Base-by-base conservation (phyloP, 2,797 vertebrate genomes). In the Poecile montanus region DNA sequence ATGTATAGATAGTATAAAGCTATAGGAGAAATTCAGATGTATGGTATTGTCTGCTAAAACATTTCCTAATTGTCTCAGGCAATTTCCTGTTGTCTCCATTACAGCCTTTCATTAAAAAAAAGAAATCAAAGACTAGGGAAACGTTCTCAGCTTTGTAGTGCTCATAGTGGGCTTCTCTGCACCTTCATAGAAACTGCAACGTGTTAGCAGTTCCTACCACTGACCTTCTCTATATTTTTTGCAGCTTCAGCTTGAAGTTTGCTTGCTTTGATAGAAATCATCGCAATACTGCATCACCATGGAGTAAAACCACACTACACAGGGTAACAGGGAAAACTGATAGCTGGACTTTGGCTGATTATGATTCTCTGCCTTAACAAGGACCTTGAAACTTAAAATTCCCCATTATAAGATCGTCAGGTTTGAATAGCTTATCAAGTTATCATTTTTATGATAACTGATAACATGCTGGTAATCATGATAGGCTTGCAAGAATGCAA, bases 241-340 rank as follows among this genome's bases (percentile, higher is more conserved):
- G 82, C 93, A 95, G 86, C 47, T 93, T 94, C 86, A 94, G 88
- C 96, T 87, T 97, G 88, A 94, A 95, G 94, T 93, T 92, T 71
- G 16, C 88, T 93, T n/a, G 48, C 90, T 97, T 96, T 96, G 94
- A 95, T 94, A 94, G 91, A 95, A 91, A 95, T 94, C 93, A 68
- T 80, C 53, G 74, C 85, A 94, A 71, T 0, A 0, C 72, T 90
- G 63, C 95, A 71, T 88, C 88, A 65, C 83, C 50, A 42, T 22
- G 71, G 65, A 93, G 74, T 45, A 71, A 88, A 94, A 95, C 61
- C 91, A 74, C 63, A 13, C 76, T 66, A 40, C 32, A 14, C 40
- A 23, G 8, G 16, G 40, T 82, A 87, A 71, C 15, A 60, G 73
- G 75, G 45, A 51, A 73, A 66, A 63, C 73, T 94, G 85, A 57